These are phyloP conservation scores for Diplodus puntazzo DNA, from an alignment of 2,797 vertebrate genomes.

Conservation along the genomic window DNA sequence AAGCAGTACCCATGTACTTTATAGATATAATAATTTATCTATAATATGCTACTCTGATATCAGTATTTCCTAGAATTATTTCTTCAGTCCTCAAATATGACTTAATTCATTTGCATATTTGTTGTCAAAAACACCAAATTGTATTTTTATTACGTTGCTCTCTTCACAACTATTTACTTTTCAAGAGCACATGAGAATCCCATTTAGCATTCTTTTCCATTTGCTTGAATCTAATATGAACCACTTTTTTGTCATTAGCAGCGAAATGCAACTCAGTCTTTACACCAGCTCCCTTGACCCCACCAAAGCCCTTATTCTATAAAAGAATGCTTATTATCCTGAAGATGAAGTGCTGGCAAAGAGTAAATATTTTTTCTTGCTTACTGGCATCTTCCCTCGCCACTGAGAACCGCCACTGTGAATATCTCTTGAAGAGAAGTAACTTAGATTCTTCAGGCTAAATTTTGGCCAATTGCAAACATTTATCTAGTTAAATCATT, in stretches of 20 bases:
- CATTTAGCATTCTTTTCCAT: slow-evolving; percentile 4
- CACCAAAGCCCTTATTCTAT: slow-evolving; percentile 1
- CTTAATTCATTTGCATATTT: not conserved
- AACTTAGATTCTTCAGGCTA: no score
- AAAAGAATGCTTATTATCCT: slow-evolving; percentile 17
- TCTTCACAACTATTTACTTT: slow-evolving; percentile 13
- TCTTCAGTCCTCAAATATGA: not conserved
- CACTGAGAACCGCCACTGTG: not conserved
- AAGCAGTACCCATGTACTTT: not conserved
- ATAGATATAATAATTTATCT: not conserved
- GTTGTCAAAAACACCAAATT: not conserved
- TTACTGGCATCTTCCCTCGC: not conserved
- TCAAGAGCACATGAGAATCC: not conserved
- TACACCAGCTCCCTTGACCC: slow-evolving; percentile 17
- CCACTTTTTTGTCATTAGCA: not conserved
- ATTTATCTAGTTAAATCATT: not conserved
- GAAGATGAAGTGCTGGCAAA: slow-evolving; percentile 8
- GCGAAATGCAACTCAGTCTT: slow-evolving; percentile 20
- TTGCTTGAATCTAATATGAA: not conserved
- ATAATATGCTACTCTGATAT: slow-evolving; percentile 5
- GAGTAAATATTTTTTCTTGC: slow-evolving; percentile 4
- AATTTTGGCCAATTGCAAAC: not conserved
- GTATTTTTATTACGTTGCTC: not conserved
- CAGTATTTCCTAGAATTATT: not conserved
- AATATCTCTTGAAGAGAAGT: not conserved